Conservation (phyloP, 1,140 invertebrate genomes). For the Vollenhovia emeryi region DNA sequence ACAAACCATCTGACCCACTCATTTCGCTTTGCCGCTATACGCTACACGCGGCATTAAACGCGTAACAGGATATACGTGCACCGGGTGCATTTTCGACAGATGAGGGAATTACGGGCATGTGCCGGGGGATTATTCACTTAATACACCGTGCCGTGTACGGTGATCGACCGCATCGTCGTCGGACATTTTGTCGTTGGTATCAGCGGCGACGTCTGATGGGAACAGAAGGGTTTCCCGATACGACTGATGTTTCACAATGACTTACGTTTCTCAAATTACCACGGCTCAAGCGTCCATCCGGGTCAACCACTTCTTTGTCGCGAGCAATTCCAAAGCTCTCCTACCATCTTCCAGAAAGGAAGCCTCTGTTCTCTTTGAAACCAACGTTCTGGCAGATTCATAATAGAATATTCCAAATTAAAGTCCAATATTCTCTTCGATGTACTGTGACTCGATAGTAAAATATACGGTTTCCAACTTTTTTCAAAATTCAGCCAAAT, state of each 20-base stretch:
- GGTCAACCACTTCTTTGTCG: slow-evolving; percentile 36
- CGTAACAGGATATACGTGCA: slow-evolving; percentile 11
- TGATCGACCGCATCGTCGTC: slow-evolving; percentile 21
- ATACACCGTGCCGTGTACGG: slow-evolving; percentile 3
- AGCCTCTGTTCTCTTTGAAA: neutral
- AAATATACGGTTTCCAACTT: neutral
- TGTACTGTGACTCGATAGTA: neutral
- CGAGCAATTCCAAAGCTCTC: neutral
- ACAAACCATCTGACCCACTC: neutral
- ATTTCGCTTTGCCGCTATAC: neutral
- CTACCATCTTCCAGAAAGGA: neutral
- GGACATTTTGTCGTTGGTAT: slow-evolving; percentile 45
- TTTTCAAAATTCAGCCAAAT: neutral
- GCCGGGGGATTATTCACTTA: slow-evolving; percentile 30
- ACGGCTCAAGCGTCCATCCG: neutral
- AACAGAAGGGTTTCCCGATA: slow-evolving; percentile 58
- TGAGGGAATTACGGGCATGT: slow-evolving; percentile 8
- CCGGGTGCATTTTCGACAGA: slow-evolving; percentile 15
- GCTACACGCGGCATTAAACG: slow-evolving; percentile 20
- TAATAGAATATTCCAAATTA: neutral
- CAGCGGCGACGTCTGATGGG: neutral
- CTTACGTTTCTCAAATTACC: slow-evolving; percentile 54
- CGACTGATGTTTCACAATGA: slow-evolving; percentile 7
- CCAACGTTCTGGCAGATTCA: neutral
- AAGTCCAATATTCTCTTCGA: neutral